Conservation (phyloP, 2,113 vertebrate species). For the Tachuris rubrigastra region DNA sequence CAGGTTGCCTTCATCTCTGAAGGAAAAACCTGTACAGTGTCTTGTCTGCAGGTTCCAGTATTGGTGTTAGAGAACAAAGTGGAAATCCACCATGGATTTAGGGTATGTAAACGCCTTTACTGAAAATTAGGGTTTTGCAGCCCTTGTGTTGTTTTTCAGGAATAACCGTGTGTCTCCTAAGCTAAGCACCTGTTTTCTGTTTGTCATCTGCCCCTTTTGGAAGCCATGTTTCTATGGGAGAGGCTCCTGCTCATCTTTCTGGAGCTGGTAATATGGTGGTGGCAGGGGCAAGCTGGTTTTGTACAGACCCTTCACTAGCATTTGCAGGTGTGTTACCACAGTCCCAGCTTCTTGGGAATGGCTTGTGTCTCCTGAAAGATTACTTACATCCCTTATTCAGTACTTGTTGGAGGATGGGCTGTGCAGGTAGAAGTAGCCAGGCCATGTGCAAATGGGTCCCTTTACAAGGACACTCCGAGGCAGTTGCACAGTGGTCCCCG, state of each 20-base stretch:
- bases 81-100: not conserved
- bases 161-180: not conserved
- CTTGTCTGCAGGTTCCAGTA: not conserved
- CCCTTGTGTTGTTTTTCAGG: not conserved
- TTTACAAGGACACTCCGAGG: rapidly evolving
- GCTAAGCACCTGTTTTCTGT: not conserved
- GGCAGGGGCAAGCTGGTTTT: not conserved
- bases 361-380: not conserved
- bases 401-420: not conserved
- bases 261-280: not conserved
- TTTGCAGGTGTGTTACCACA: not conserved
- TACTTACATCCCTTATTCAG: not conserved
- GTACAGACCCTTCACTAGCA: not conserved
- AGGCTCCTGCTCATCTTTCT: not conserved
- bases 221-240: not conserved
- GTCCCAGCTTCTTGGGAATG: not conserved
- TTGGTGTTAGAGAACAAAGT: not conserved
- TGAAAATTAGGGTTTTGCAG: not conserved
- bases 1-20: not conserved
- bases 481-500: not conserved
- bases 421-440: not conserved
- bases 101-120: not conserved
- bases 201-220: not conserved
- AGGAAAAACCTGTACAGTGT: not conserved
- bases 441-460: not conserved